phyloP scores from a whole-genome alignment of 2,797 vertebrate genomes.

The Diglossa cyanea region DNA sequence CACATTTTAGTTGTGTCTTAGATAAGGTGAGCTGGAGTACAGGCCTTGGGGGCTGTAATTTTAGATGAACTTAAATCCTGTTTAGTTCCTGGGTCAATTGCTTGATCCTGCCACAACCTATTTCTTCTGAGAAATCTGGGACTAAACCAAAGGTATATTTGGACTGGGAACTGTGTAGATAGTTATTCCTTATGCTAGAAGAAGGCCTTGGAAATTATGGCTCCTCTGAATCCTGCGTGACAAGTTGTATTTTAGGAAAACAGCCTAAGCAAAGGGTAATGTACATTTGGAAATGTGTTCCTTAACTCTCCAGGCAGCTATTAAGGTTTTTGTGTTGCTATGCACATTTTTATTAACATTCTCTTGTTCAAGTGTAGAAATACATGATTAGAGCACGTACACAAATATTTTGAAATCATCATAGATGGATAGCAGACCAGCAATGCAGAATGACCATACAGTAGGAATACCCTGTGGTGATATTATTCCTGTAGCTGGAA shows the following conservation, averaged over 20 bases:
- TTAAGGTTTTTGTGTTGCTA: background rate
- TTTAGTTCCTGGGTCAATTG: conserved; percentile 9
- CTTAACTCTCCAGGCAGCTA: background rate
- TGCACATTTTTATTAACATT: background rate
- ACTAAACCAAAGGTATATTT: background rate
- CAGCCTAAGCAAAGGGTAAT: background rate
- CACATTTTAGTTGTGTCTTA: background rate
- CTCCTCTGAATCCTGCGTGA: background rate
- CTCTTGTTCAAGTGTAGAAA: background rate
- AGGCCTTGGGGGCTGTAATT: conserved; percentile 10
- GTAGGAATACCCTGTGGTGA: background rate
- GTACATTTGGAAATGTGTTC: background rate
- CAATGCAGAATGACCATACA: background rate
- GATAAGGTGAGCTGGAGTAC: background rate
- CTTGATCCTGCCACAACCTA: background rate
- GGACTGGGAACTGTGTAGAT: background rate
- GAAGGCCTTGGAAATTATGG: background rate
- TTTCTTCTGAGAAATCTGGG: background rate
- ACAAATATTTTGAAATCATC: background rate
- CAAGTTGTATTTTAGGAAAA: background rate
- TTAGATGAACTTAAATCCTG: background rate
- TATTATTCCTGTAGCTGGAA: background rate
- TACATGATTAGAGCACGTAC: background rate
- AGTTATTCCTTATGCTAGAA: background rate
- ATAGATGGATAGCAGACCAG: background rate